Conservation (phyloP, 2,797 vertebrate genomes). For the Phaenicophaeus curvirostris region DNA sequence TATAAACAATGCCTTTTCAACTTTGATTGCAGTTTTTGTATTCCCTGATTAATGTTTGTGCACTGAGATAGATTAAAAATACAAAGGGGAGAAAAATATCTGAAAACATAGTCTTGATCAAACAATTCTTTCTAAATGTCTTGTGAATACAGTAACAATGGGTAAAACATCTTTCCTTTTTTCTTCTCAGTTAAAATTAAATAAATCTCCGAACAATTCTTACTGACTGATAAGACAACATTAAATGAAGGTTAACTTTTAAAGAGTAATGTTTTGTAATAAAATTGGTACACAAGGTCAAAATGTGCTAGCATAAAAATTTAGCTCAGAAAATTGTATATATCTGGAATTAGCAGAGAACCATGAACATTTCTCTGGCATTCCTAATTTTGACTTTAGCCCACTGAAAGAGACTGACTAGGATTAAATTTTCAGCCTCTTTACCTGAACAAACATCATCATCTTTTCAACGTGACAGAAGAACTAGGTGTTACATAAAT, state of each 20-base stretch:
- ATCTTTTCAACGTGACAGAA: background rate
- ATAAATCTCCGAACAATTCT: background rate
- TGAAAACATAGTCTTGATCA: background rate
- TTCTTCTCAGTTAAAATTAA: background rate
- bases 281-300: background rate
- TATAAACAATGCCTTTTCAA: constrained; percentile 35
- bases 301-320: background rate
- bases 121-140: constrained; percentile 37
- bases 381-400: background rate
- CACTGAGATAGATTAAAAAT: constrained; percentile 26
- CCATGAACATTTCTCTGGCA: background rate
- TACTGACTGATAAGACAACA: background rate
- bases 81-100: constrained; percentile 4
- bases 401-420: background rate
- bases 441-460: background rate
- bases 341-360: background rate
- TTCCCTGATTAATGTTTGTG: constrained; percentile 59
- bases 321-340: background rate
- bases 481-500: background rate
- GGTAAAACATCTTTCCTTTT: background rate
- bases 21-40: constrained; percentile 23
- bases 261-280: background rate
- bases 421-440: background rate
- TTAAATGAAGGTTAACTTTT: constrained; percentile 27
- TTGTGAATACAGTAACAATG: background rate